Conservation (phyloP, 2,888 invertebrate genomes). For the Lasiommata megera region DNA sequence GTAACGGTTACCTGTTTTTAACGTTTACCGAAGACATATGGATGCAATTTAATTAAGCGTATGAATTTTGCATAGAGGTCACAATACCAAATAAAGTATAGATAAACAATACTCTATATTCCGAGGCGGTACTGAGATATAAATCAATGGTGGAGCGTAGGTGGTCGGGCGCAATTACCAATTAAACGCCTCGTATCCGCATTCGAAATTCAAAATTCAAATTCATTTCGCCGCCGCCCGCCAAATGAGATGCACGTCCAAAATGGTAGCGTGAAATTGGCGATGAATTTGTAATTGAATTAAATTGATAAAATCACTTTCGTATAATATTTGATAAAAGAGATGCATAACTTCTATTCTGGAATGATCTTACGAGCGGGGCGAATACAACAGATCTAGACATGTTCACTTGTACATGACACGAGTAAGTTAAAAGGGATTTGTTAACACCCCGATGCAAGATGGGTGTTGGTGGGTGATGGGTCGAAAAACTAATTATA, state of each 20-base stretch:
- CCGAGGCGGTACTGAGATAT: conserved; percentile 59
- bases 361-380: too few relatives aligned
- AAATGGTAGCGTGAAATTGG: conserved; percentile 41
- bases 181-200: conserved; percentile 64
- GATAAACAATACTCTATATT: conserved; percentile 59
- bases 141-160: conserved; percentile 68
- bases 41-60: conserved; percentile 39
- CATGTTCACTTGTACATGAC: too few relatives aligned
- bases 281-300: conserved; percentile 24
- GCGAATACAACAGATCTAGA: too few relatives aligned
- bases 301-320: conserved; percentile 24
- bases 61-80: conserved; percentile 36
- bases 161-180: conserved; percentile 71
- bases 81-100: conserved; percentile 39
- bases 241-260: conserved; percentile 44
- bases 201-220: conserved; percentile 59
- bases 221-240: conserved; percentile 52
- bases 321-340: neutral
- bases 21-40: neutral
- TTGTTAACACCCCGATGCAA: too few relatives aligned
- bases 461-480: too few relatives aligned
- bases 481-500: too few relatives aligned
- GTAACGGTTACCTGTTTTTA: conserved; percentile 3
- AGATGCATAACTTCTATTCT: too few relatives aligned
- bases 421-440: too few relatives aligned